phyloP scores from a whole-genome alignment of 2,113 vertebrate species.

The Rhodinocichla rosea region DNA sequence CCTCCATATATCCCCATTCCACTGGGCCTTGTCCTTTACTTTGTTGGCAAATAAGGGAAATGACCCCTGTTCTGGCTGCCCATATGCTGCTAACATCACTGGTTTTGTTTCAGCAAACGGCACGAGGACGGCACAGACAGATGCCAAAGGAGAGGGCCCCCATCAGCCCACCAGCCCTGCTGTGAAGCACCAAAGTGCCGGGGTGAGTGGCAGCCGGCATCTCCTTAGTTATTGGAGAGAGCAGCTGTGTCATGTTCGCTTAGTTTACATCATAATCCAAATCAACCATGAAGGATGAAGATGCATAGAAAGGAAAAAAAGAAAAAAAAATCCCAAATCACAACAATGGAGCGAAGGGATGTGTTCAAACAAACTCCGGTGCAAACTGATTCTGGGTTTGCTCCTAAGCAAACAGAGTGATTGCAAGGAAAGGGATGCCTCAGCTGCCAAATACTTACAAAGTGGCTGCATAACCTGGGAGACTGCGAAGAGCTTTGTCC shows the following conservation, averaged over 20 bases:
- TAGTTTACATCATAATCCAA: conserved; percentile 68
- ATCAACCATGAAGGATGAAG: conserved; percentile 70
- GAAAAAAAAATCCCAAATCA: neutral
- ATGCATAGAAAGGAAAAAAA: neutral
- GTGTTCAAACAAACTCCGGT: neutral
- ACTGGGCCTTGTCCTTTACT: conserved; percentile 47
- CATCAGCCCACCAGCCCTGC: conserved; percentile 30
- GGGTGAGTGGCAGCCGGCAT: conserved; percentile 58
- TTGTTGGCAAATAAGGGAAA: conserved; percentile 53
- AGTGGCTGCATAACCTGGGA: neutral
- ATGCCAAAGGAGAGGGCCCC: conserved; percentile 47
- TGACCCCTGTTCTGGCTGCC: conserved; percentile 32
- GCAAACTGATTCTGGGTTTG: neutral
- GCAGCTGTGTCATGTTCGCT: conserved; percentile 66
- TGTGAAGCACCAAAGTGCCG: neutral
- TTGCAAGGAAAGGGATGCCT: neutral
- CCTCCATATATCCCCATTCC: neutral
- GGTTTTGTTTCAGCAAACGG: conserved; percentile 56
- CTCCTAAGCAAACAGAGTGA: neutral
- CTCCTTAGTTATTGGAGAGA: conserved; percentile 53
- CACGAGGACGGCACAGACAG: conserved; percentile 22
- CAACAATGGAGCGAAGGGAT: neutral
- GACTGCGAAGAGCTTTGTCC: neutral
- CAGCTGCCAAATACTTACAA: neutral
- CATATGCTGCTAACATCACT: conserved; percentile 48